Percentiles rank a stretch among this genome's conserved stretches.
These are phyloP conservation scores for Opisthograptis luteolata DNA, from an alignment of 2,888 invertebrate genomes.

Conservation along the genomic window DNA sequence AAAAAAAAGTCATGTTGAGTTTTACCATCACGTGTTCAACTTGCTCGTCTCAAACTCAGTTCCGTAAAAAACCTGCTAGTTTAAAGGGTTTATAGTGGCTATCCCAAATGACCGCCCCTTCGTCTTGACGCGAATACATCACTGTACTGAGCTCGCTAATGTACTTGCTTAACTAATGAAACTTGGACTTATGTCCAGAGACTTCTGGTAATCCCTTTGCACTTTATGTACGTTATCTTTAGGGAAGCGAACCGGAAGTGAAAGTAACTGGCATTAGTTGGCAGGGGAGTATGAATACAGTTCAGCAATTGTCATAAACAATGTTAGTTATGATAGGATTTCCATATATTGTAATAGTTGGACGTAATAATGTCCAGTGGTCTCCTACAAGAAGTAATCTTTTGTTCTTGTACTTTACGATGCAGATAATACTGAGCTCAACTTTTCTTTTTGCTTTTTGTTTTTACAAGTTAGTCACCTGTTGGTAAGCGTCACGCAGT, in stretches of 20 bases:
- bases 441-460: no score
- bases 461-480: no score
- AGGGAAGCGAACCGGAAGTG: conserved; percentile 34
- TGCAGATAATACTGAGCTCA: no score
- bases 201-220: conserved; percentile 48
- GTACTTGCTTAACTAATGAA: conserved; percentile 66
- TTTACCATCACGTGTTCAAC: no score
- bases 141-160: conserved; percentile 48
- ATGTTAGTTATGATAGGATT: conserved; percentile 14
- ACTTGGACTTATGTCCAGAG: conserved; percentile 54
- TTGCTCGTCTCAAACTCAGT: no score
- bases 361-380: neutral
- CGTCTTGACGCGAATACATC: conserved; percentile 1
- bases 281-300: conserved; percentile 8
- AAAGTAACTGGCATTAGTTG: conserved; percentile 21
- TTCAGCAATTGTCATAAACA: conserved; percentile 15
- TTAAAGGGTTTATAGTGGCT: neutral
- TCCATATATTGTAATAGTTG: no score
- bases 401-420: no score
- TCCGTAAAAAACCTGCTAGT: no score
- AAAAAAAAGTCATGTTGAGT: no score
- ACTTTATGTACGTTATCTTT: conserved; percentile 46
- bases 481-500: no score
- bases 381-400: no score
- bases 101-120: neutral